Conservation (phyloP, 2,888 invertebrate genomes). For the Andrena marginata region DNA sequence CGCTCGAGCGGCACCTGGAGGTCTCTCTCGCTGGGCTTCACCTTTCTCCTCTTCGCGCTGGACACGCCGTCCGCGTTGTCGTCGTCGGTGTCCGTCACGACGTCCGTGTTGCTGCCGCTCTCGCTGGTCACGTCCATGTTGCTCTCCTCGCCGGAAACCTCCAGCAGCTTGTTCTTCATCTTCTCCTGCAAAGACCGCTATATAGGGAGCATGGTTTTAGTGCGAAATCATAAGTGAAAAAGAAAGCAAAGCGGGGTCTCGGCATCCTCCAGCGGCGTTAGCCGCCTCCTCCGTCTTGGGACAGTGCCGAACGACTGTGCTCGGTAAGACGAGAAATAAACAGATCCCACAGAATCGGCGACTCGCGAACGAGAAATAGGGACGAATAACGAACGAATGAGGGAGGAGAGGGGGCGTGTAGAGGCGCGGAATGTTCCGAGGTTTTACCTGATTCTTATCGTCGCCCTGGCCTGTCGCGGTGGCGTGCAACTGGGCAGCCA, state of each 20-base stretch:
- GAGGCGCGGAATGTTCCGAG: too few species aligned
- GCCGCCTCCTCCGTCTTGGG: too few species aligned
- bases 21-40: conserved; percentile 82
- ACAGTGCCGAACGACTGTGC: background rate
- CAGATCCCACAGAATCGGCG: too few species aligned
- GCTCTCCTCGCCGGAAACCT: conserved; percentile 84
- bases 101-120: conserved; percentile 84
- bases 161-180: conserved; percentile 83
- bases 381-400: too few species aligned
- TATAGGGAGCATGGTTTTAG: conserved; percentile 77
- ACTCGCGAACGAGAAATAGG: too few species aligned
- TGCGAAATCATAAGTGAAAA: conserved; percentile 77
- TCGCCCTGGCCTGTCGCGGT: conserved; percentile 79
- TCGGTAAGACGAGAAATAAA: background rate
- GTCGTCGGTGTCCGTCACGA: conserved; percentile 83
- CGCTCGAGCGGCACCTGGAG: conserved; percentile 82
- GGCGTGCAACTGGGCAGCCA: conserved; percentile 88
- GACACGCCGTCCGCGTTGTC: conserved; percentile 83
- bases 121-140: conserved; percentile 85
- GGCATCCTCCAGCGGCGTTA: background rate
- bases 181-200: conserved; percentile 84
- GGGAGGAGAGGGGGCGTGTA: background rate
- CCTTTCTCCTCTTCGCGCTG: conserved; percentile 82
- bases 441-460: conserved; percentile 81
- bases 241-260: conserved; percentile 25